These are phyloP conservation scores for Vanessa tameamea DNA, from an alignment of 1,140 invertebrate genomes.

Conservation along the genomic window DNA sequence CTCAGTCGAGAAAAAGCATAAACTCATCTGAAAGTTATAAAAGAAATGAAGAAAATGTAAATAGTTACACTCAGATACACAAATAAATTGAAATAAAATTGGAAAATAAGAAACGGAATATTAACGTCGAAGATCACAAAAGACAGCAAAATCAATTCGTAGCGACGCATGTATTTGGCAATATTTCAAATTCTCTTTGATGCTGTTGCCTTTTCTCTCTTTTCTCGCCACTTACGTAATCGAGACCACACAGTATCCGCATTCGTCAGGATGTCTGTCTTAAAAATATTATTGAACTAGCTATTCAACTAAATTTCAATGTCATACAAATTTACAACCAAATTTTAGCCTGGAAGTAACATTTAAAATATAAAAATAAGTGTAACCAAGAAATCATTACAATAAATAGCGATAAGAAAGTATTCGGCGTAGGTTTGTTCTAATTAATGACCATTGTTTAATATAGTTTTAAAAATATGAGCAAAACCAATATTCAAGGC, in stretches of 20 bases:
- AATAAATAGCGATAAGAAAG: too few relatives aligned
- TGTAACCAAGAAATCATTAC: too few relatives aligned
- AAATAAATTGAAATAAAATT: slow-evolving; percentile 22
- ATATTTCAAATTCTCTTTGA: slow-evolving; percentile 71
- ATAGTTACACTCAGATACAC: neutral
- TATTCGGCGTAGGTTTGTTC: too few relatives aligned
- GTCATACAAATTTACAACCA: too few relatives aligned
- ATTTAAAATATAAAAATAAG: too few relatives aligned
- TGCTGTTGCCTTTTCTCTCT: slow-evolving; percentile 58
- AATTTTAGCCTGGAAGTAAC: too few relatives aligned
- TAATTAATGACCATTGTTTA: too few relatives aligned
- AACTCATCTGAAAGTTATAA: neutral
- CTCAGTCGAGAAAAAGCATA: too few relatives aligned
- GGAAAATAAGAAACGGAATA: slow-evolving; percentile 9
- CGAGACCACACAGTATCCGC: slow-evolving; percentile 50
- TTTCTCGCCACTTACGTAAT: slow-evolving; percentile 55
- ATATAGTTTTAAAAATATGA: too few relatives aligned
- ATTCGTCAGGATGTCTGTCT: slow-evolving; percentile 44
- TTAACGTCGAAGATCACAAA: slow-evolving; percentile 42
- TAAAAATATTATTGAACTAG: neutral
- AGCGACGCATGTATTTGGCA: slow-evolving; percentile 67
- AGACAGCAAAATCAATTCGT: slow-evolving; percentile 62
- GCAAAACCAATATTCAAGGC: too few relatives aligned
- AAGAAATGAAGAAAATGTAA: neutral
- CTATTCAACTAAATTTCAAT: too few relatives aligned